phyloP scores from a whole-genome alignment of 2,888 invertebrate genomes.

The Metalampra italica region DNA sequence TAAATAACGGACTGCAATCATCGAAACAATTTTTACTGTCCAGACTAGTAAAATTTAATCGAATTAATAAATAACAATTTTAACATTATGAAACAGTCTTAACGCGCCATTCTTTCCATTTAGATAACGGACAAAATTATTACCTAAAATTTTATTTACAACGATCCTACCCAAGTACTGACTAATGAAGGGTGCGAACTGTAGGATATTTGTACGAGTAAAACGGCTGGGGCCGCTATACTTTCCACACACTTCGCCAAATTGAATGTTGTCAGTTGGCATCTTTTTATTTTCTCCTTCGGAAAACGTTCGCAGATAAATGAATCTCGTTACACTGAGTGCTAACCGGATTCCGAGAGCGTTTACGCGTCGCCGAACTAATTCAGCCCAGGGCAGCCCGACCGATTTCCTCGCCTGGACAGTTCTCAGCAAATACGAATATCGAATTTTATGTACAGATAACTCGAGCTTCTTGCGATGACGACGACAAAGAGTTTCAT shows the following conservation, averaged over 20 bases:
- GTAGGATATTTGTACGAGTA: constrained; percentile 26
- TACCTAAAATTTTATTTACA: constrained; percentile 17
- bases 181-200: constrained; percentile 44
- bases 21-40: constrained; percentile 31
- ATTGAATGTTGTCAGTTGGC: constrained; percentile 40
- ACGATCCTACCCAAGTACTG: constrained; percentile 17
- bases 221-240: constrained; percentile 21
- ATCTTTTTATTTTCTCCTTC: constrained; percentile 31
- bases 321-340: constrained; percentile 33
- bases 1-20: constrained; percentile 27
- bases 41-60: constrained; percentile 49
- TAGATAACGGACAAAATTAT: constrained; percentile 14
- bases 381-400: constrained; percentile 29
- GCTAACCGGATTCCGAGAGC: constrained; percentile 30
- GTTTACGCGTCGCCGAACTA: constrained; percentile 28
- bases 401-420: constrained; percentile 15
- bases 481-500: constrained; percentile 4
- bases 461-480: constrained; percentile 7
- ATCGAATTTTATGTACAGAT: constrained; percentile 15
- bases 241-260: constrained; percentile 32
- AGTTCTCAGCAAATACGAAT: constrained; percentile 11
- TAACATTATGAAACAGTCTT: constrained; percentile 51
- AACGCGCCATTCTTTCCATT: constrained; percentile 13
- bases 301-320: constrained; percentile 35
- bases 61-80: constrained; percentile 42